phyloP scores from a whole-genome alignment of 2,888 invertebrate species.

The Pheosia tremula region DNA sequence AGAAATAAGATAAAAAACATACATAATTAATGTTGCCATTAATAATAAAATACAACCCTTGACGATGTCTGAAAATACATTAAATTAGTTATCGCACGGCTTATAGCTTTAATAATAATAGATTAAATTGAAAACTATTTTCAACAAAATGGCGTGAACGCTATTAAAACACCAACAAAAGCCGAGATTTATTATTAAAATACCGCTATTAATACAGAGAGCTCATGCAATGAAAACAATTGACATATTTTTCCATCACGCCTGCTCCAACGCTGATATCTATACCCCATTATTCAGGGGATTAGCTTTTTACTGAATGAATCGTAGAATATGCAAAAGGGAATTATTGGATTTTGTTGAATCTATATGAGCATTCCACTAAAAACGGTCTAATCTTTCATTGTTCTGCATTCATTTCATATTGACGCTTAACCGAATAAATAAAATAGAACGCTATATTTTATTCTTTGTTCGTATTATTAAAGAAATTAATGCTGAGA shows the following conservation, averaged over 20 bases:
- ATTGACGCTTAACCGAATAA: slow-evolving; percentile 9
- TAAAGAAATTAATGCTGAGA: no score
- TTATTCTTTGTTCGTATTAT: no score
- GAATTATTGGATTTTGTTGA: slow-evolving; percentile 74
- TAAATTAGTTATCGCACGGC: neutral
- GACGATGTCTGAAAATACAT: no score
- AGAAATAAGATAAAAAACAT: no score
- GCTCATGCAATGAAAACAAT: slow-evolving; percentile 60
- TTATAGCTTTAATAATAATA: neutral
- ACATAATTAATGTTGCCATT: no score
- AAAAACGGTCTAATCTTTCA: slow-evolving; percentile 42
- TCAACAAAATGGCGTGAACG: neutral
- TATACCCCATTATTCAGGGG: slow-evolving; percentile 80
- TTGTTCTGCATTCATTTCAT: slow-evolving; percentile 21
- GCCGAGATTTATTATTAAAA: slow-evolving; percentile 61
- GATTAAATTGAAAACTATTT: slow-evolving; percentile 5
- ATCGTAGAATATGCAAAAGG: slow-evolving; percentile 79
- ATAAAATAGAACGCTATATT: neutral
- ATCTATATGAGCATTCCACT: slow-evolving; percentile 55
- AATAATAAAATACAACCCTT: no score
- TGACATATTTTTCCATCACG: slow-evolving; percentile 74
- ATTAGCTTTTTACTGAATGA: slow-evolving; percentile 81
- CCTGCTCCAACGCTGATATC: slow-evolving; percentile 76
- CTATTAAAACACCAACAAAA: slow-evolving; percentile 59
- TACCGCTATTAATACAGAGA: slow-evolving; percentile 58